Evolutionary conservation across 2,888 invertebrate genomes (phyloP), one percentile per base, ranked within the genome.

Genomic region (Lepidochrysops patricia): DNA sequence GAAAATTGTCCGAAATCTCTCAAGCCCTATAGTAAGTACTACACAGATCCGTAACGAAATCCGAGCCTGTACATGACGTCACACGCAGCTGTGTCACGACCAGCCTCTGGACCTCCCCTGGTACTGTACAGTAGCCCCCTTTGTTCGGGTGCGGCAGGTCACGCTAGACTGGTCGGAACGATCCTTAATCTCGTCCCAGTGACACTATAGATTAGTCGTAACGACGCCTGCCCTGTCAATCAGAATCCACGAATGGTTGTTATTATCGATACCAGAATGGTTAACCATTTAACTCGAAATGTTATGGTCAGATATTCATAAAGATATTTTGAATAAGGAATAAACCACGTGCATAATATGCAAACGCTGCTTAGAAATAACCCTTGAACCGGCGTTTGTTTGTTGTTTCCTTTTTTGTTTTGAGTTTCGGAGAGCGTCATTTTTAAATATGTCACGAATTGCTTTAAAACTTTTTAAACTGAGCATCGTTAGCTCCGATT

Each of bases 141-240:
- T 13, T 26, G 35, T 35, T 61, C 50, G 29, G 43, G 23, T 43
- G 59, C 58, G 62, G 68, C 61, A 66, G 69, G 66, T 66, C 71
- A 68, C 65, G 52, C 61, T 68, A 65, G 62, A 72, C 66, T 72
- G 71, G 72, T 62, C 62, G 64, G 50, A 37, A 43, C 58, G 35
- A 43, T 66, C 60, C 61, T 63, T 66, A 74, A 73, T 75, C 74
- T 73, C 73, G 66, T 70, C 68, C 68, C 70, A 72, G 76, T 78
- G 78, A 80, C 79, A 75, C 69, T 69, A 68, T 69, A 78, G 79
- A 80, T 81, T 79, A 81, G 74, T 68, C 64, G 68, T 68, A 68
- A 67, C 73, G 69, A 73, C 73, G 73, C 72, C 70, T 72, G 75
- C 61, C 63, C 74, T 76, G 82, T 80, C 81, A 78, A 79, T 82